phyloP scores from a whole-genome alignment of 2,888 invertebrate genomes.

The Nycteola revayana region DNA sequence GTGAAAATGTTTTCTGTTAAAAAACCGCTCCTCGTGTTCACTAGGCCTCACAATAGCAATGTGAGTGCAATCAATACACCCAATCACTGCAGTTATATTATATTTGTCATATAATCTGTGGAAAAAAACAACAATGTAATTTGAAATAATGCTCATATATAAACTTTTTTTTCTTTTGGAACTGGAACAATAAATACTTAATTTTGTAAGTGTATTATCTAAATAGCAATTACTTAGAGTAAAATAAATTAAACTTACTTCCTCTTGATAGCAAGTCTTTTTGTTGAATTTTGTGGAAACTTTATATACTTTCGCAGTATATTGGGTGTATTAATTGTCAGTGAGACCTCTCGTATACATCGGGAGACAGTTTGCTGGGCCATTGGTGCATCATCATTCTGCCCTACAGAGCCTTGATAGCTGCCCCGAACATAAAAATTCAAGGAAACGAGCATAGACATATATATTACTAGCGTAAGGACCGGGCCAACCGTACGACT shows the following conservation, averaged over 20 bases:
- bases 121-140: slow-evolving; percentile 7
- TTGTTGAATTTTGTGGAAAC: slow-evolving; percentile 13
- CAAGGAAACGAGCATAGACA: slow-evolving; percentile 10
- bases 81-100: too few relatives aligned
- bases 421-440: slow-evolving; percentile 18
- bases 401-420: slow-evolving; percentile 18
- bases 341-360: slow-evolving; percentile 11
- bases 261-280: too few relatives aligned
- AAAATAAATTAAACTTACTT: too few relatives aligned
- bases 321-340: slow-evolving; percentile 7
- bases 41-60: too few relatives aligned
- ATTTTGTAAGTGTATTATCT: slow-evolving; percentile 5
- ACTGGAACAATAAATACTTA: slow-evolving; percentile 3
- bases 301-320: slow-evolving; percentile 17
- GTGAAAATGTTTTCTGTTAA: too few relatives aligned
- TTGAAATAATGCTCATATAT: slow-evolving; percentile 12
- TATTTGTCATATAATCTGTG: too few relatives aligned
- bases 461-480: too few relatives aligned
- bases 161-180: too few relatives aligned
- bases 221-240: too few relatives aligned
- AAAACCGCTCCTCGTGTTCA: too few relatives aligned
- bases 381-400: slow-evolving; percentile 17
- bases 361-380: slow-evolving; percentile 20
- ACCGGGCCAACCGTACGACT: too few relatives aligned
- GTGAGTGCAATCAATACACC: too few relatives aligned